A percentile compares a stretch with the other conserved stretches of the same genome.
These are phyloP conservation scores for Diabrotica virgifera DNA, from an alignment of 1,140 invertebrate species.

Conservation along the genomic window DNA sequence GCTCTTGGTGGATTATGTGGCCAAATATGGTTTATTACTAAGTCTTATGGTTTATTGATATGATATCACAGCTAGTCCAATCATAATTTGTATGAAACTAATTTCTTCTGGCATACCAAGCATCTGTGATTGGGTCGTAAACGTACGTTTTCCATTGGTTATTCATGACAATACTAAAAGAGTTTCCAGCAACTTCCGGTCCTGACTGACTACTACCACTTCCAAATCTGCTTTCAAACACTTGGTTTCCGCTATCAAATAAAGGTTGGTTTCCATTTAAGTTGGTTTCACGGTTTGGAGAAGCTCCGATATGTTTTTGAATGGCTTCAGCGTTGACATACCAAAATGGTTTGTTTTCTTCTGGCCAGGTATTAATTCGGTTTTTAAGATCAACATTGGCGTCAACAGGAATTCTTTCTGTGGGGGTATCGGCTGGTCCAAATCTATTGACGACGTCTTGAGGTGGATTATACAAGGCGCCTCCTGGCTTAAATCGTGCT, in stretches of 20 bases:
- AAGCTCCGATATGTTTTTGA: conserved; percentile 34
- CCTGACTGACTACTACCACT: background rate
- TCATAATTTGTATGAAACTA: background rate
- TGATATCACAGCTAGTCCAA: too few species aligned
- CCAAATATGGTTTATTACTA: too few species aligned
- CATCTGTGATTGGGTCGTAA: conserved; percentile 1
- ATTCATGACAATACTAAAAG: conserved; percentile 1
- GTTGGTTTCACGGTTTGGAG: conserved; percentile 1
- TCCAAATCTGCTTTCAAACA: background rate
- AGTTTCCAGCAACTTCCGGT: background rate
- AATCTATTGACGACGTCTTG: conserved; percentile 9
- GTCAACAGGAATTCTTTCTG: conserved; percentile 41
- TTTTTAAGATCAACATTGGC: conserved; percentile 52
- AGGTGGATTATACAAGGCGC: too few species aligned
- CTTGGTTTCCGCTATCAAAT: too few species aligned
- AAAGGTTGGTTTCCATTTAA: background rate
- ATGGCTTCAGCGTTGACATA: conserved; percentile 55
- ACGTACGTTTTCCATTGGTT: conserved; percentile 4
- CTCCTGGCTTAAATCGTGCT: background rate
- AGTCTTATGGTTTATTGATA: too few species aligned
- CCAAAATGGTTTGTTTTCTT: conserved; percentile 58
- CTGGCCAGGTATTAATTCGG: conserved; percentile 52
- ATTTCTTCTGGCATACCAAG: background rate
- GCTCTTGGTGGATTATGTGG: too few species aligned
- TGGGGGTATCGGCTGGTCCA: conserved; percentile 15